Conservation (phyloP, 2,888 invertebrate species). For the Phytoseiulus persimilis region DNA sequence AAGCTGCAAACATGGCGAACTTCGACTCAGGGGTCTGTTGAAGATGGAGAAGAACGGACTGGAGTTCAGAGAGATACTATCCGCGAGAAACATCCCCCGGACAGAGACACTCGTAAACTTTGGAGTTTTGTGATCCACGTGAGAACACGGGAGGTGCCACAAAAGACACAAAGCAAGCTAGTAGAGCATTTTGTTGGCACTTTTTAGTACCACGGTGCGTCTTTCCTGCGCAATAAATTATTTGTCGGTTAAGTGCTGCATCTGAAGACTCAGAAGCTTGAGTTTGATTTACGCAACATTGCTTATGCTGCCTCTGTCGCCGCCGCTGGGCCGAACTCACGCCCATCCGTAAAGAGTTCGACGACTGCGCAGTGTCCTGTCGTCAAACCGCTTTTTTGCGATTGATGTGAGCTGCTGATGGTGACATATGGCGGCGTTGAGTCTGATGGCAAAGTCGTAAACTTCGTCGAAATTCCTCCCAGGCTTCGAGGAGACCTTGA, state of each 20-base stretch:
- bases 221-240: background rate
- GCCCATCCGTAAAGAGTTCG: constrained; percentile 5
- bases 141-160: background rate
- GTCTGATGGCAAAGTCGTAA: background rate
- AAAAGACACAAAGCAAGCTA: background rate
- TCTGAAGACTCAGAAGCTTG: background rate
- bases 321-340: background rate
- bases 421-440: constrained; percentile 5
- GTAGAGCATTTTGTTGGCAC: background rate
- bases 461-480: background rate
- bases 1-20: too few species aligned
- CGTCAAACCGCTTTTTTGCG: background rate
- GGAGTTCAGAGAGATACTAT: background rate
- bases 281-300: background rate
- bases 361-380: background rate
- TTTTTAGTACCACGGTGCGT: background rate
- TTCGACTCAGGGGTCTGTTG: too few species aligned
- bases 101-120: background rate
- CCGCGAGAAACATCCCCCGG: background rate
- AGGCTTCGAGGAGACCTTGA: background rate
- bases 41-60: background rate
- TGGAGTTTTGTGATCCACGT: background rate
- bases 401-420: background rate
- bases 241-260: background rate
- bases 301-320: background rate